phyloP scores from a whole-genome alignment of 2,888 invertebrate genomes.

The Cantharis flavilabris region DNA sequence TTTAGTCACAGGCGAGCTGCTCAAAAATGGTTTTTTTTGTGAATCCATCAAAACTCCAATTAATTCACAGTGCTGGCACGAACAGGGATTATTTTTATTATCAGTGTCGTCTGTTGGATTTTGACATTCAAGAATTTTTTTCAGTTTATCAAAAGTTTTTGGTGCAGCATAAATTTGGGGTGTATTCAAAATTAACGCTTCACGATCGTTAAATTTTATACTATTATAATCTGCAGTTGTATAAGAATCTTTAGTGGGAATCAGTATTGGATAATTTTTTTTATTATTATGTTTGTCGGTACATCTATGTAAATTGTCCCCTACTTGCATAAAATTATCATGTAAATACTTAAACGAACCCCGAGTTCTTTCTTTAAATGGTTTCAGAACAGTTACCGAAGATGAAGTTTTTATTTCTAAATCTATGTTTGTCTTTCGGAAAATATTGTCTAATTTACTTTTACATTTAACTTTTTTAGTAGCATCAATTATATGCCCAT shows the following conservation, averaged over 20 bases:
- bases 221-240: not conserved
- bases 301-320: not conserved
- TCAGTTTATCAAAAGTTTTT: slow-evolving; percentile 42
- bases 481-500: not conserved
- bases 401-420: not conserved
- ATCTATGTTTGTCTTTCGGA: not conserved
- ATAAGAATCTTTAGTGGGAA: not conserved
- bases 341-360: not conserved
- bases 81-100: slow-evolving; percentile 46
- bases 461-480: not conserved
- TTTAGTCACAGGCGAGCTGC: not conserved
- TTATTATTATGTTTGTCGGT: not conserved
- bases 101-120: slow-evolving; percentile 33
- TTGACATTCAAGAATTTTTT: slow-evolving; percentile 43
- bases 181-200: not conserved
- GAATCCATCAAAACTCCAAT: slow-evolving; percentile 50
- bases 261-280: not conserved
- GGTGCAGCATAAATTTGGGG: slow-evolving; percentile 47
- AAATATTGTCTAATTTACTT: not conserved
- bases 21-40: slow-evolving; percentile 49
- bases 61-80: slow-evolving; percentile 52
- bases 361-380: not conserved
- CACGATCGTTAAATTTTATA: not conserved
- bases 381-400: not conserved
- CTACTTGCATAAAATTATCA: not conserved